Evolutionary conservation across 2,888 invertebrate species (phyloP), one percentile per base, ranked within the genome.

Genomic region (Andrena dorsata): DNA sequence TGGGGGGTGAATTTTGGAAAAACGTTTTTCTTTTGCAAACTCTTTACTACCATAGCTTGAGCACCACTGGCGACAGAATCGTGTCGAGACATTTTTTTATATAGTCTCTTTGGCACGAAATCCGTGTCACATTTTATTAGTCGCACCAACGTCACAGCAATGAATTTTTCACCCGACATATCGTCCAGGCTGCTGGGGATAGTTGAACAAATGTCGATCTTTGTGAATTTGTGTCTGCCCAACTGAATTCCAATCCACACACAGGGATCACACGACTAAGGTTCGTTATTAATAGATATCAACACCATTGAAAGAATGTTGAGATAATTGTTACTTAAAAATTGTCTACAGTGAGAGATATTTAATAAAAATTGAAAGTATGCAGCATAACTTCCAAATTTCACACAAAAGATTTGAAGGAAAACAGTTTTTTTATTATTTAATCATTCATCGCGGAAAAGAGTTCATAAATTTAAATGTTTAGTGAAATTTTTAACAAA

Each of bases 71-170:
- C 35, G 3, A 30, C 32, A n/a, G 20, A 35, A 60, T 68, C 35
- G 66, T 41, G 35, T n/a, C 64, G 70, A 28, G 41, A 49, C 63
- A 68, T 77, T 83, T 84, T 84, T 84, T 84, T 83, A 72, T 72
- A 74, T n/a, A 51, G 32, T 65, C 41, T 16, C 61, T 80, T 87
- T 89, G 88, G 87, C 87, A 88, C 72, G 78, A 32, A 56, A 32
- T 58, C 35, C 74, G 58, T 76, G 65, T 66, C 73, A 66, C 72
- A 79, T 83, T 84, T 83, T 87, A 83, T 80, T 80, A 77, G 66
- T 70, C 66, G 53, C 10, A 56, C 49, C 58, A 65, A 79, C 82
- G 78, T 79, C 79, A 82, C 35, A 26, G 32, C 66, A 4, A 41
- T 65, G 71, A 76, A 78, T 80, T 76, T 74, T 58, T 63, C 69